Evolutionary conservation across 2,888 invertebrate genomes (phyloP).

Genomic region (Adelognathus sp.): DNA sequence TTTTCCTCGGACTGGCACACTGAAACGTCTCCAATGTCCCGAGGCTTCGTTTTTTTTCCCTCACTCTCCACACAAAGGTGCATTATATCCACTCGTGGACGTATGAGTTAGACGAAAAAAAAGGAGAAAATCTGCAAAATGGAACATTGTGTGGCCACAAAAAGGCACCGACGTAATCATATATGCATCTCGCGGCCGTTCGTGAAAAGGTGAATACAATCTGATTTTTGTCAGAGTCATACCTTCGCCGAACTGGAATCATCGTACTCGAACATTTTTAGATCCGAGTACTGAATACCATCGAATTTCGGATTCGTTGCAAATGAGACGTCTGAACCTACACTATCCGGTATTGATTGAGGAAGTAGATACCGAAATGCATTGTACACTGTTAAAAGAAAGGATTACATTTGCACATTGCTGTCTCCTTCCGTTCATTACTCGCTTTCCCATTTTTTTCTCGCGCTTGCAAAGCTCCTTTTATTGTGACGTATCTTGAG

Average conservation of each 20-base stretch:
- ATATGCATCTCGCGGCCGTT: constrained; percentile 36
- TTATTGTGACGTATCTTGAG: no score
- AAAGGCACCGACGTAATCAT: constrained; percentile 27
- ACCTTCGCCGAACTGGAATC: constrained; percentile 2
- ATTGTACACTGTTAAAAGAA: no score
- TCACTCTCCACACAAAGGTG: background rate
- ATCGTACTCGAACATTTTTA: background rate
- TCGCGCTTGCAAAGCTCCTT: no score
- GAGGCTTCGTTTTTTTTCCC: background rate
- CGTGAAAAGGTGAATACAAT: constrained; percentile 62
- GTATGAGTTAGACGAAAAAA: background rate
- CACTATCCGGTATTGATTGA: no score
- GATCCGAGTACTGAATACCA: no score
- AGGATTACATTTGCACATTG: no score
- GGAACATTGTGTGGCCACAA: constrained; percentile 31
- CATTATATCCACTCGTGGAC: background rate
- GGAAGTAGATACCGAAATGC: no score
- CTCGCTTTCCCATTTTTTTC: no score
- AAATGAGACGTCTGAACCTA: no score
- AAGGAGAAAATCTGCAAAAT: constrained; percentile 4
- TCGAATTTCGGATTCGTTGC: no score
- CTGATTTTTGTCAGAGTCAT: constrained; percentile 56
- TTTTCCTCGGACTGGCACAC: background rate
- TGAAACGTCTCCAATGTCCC: background rate
- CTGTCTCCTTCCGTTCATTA: no score